These are phyloP conservation scores for Thaumetopoea pityocampa DNA, from an alignment of 1,140 invertebrate genomes.

Conservation along the genomic window DNA sequence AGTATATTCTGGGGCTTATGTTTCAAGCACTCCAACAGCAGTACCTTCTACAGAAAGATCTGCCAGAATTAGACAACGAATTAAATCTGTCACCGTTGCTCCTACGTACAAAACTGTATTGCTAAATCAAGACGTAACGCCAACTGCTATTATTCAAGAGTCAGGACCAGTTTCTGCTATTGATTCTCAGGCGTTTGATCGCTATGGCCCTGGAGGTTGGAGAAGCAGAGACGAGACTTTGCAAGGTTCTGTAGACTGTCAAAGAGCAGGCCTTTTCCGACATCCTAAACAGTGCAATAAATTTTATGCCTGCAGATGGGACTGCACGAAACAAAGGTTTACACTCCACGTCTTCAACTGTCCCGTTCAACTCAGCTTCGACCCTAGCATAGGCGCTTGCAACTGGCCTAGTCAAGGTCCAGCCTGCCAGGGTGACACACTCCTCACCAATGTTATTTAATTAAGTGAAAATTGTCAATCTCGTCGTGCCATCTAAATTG, in stretches of 20 bases:
- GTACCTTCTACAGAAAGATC: slow-evolving; percentile 44
- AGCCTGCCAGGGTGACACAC: slow-evolving; percentile 83
- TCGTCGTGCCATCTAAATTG: slow-evolving; percentile 67
- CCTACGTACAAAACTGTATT: slow-evolving; percentile 69
- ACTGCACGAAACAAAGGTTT: slow-evolving; percentile 86
- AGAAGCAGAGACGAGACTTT: slow-evolving; percentile 77
- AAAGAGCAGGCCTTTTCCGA: slow-evolving; percentile 87
- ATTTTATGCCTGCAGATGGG: slow-evolving; percentile 91
- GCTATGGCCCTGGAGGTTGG: slow-evolving; percentile 75
- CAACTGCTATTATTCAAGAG: slow-evolving; percentile 25
- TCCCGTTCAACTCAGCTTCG: slow-evolving; percentile 88
- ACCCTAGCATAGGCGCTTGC: slow-evolving; percentile 84
- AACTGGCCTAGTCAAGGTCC: slow-evolving; percentile 90
- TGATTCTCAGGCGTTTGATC: slow-evolving; percentile 66
- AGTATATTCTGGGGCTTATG: slow-evolving; percentile 33
- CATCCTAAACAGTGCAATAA: slow-evolving; percentile 90
- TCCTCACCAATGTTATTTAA: slow-evolving; percentile 77
- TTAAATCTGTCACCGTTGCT: slow-evolving; percentile 60
- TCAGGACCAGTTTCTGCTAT: slow-evolving; percentile 25
- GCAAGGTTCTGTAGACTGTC: slow-evolving; percentile 81
- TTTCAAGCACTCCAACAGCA: slow-evolving; percentile 44
- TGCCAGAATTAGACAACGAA: slow-evolving; percentile 49
- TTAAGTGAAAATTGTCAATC: slow-evolving; percentile 32
- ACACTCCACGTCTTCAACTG: slow-evolving; percentile 89
- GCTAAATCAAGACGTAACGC: slow-evolving; percentile 45